A percentile compares a stretch with the other conserved stretches of the same genome.
These are phyloP conservation scores for Nasonia giraulti DNA, from an alignment of 1,140 invertebrate species.

Conservation along the genomic window DNA sequence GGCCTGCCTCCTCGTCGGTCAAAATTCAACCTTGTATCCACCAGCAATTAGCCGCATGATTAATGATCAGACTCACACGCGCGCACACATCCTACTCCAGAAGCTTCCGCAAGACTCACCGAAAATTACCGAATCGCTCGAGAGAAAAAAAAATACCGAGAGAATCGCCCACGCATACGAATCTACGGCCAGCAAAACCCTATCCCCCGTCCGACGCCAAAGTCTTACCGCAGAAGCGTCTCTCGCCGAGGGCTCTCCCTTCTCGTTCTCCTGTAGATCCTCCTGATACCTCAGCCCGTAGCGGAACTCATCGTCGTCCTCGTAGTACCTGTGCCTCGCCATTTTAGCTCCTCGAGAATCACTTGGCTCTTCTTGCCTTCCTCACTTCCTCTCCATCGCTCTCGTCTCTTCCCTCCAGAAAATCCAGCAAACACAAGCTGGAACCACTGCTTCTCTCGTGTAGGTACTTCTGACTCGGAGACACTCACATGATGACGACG, in stretches of 20 bases:
- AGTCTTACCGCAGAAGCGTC: slow-evolving; percentile 15
- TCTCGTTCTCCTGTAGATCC: slow-evolving; percentile 64
- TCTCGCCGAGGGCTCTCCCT: slow-evolving; percentile 45
- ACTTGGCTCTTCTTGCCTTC: background rate
- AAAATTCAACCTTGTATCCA: too few relatives aligned
- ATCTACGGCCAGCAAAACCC: too few relatives aligned
- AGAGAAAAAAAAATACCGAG: too few relatives aligned
- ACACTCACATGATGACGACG: background rate
- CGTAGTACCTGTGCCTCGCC: slow-evolving; percentile 52
- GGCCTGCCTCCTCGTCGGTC: too few relatives aligned
- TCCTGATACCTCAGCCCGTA: slow-evolving; percentile 66
- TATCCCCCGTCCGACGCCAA: background rate
- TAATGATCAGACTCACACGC: too few relatives aligned
- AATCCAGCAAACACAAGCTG: background rate
- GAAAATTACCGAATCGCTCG: too few relatives aligned
- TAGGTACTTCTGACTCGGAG: background rate
- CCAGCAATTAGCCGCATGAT: too few relatives aligned
- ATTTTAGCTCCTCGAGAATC: slow-evolving; percentile 10
- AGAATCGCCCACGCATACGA: too few relatives aligned
- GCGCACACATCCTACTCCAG: too few relatives aligned
- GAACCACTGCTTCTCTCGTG: background rate
- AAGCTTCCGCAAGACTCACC: too few relatives aligned
- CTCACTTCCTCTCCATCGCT: background rate
- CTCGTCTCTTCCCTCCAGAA: background rate
- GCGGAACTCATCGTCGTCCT: slow-evolving; percentile 64